Conservation (phyloP, 2,113 vertebrate species). For the Chionomys nivalis region DNA sequence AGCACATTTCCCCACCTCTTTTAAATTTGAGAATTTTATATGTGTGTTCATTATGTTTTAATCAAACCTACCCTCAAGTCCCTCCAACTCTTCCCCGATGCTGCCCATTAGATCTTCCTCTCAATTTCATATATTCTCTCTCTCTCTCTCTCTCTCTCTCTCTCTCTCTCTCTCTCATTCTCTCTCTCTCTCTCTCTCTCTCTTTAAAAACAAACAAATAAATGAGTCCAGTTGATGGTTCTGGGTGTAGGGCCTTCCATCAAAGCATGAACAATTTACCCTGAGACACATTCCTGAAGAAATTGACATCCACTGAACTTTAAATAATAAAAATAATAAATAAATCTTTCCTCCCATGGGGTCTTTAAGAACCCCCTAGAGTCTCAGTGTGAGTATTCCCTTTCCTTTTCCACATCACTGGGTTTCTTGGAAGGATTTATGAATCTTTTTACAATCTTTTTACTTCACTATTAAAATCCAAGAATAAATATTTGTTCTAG, state of each 20-base stretch:
- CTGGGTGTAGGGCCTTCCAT: not conserved
- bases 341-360: not conserved
- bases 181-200: not conserved
- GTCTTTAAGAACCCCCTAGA: not conserved
- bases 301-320: not conserved
- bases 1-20: not conserved
- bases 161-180: not conserved
- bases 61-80: not conserved
- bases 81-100: not conserved
- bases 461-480: not conserved
- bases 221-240: not conserved
- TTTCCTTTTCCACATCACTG: not conserved
- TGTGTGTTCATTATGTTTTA: not conserved
- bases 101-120: not conserved
- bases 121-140: not conserved
- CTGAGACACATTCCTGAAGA: not conserved
- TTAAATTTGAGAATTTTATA: not conserved
- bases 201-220: not conserved
- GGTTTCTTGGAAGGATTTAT: not conserved
- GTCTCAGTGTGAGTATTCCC: fast-evolving
- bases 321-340: not conserved
- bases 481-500: not conserved
- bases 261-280: not conserved
- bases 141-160: too few relatives aligned
- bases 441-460: not conserved